A percentile compares a stretch with the other conserved stretches of the same genome.
Conservation (phyloP, 2,797 vertebrate species). For the Coluber constrictor region DNA sequence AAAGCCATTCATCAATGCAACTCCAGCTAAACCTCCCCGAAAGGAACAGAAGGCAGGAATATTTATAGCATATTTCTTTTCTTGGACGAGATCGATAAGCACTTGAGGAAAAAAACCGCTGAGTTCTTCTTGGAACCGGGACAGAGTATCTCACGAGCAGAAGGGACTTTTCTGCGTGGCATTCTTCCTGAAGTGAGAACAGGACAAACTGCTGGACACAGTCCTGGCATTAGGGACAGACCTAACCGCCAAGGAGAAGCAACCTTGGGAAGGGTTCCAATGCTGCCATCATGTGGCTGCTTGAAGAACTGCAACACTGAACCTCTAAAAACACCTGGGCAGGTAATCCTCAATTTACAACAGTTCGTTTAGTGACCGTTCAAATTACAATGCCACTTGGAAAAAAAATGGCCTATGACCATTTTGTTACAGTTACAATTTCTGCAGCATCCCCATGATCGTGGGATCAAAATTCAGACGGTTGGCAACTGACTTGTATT, state of each 20-base stretch:
- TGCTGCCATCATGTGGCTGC: not conserved
- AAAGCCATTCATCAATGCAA: not conserved
- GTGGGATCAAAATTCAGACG: not conserved
- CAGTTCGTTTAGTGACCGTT: not conserved
- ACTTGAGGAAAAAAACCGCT: constrained; percentile 1
- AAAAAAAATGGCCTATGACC: not conserved
- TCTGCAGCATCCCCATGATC: not conserved
- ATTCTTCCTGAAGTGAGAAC: not conserved
- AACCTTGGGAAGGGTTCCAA: not conserved
- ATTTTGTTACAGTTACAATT: not conserved
- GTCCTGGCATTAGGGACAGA: not conserved
- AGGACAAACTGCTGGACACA: too few relatives aligned
- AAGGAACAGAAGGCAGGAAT: not conserved
- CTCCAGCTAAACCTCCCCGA: not conserved
- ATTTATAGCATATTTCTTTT: constrained; percentile 12
- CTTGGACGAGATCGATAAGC: not conserved
- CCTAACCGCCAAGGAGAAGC: too few relatives aligned
- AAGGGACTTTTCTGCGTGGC: not conserved
- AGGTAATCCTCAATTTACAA: not conserved
- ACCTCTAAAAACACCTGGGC: not conserved
- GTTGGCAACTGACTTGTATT: not conserved
- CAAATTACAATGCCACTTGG: not conserved
- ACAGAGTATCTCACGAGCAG: not conserved
- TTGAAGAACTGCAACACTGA: not conserved
- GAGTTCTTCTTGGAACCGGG: not conserved